Evolutionary conservation across 2,888 invertebrate genomes (phyloP).

Genomic region (Heliconius sara): DNA sequence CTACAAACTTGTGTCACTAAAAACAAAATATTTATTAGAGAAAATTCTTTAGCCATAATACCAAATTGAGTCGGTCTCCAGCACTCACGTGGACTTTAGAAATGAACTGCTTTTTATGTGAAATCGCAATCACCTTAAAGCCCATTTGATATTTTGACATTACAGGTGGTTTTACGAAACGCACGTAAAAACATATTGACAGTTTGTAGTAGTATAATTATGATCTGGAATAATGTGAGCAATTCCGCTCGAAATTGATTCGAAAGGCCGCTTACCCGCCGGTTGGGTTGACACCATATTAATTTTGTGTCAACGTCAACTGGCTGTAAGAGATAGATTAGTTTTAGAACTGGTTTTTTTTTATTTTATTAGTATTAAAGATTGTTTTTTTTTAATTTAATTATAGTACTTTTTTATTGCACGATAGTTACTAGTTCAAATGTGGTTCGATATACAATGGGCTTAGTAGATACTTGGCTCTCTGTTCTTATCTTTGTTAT

Average conservation of each 20-base stretch:
- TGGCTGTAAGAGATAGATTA: slow-evolving; percentile 29
- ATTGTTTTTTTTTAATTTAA: neutral
- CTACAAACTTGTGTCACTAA: neutral
- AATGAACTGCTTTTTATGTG: slow-evolving; percentile 23
- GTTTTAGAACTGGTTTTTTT: slow-evolving; percentile 5
- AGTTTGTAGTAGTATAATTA: slow-evolving; percentile 32
- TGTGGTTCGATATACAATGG: too few relatives aligned
- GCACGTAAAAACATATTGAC: slow-evolving; percentile 31
- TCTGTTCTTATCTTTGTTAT: too few relatives aligned
- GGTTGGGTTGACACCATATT: slow-evolving; percentile 39
- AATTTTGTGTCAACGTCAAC: slow-evolving; percentile 42
- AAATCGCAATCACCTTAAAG: slow-evolving; percentile 11
- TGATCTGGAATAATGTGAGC: slow-evolving; percentile 28
- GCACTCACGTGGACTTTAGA: slow-evolving; percentile 1
- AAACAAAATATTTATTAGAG: slow-evolving; percentile 4
- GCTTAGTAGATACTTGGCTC: too few relatives aligned
- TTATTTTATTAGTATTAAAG: slow-evolving; percentile 2
- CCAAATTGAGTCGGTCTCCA: neutral
- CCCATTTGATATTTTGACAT: slow-evolving; percentile 28
- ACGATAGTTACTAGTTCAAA: too few relatives aligned
- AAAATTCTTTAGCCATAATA: neutral
- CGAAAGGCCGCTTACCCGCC: slow-evolving; percentile 40
- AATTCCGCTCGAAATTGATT: slow-evolving; percentile 37
- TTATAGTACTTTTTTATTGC: neutral
- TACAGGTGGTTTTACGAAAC: slow-evolving; percentile 24